Base-by-base conservation (phyloP, 1,140 invertebrate genomes). In the Trichonephila clavipes region DNA sequence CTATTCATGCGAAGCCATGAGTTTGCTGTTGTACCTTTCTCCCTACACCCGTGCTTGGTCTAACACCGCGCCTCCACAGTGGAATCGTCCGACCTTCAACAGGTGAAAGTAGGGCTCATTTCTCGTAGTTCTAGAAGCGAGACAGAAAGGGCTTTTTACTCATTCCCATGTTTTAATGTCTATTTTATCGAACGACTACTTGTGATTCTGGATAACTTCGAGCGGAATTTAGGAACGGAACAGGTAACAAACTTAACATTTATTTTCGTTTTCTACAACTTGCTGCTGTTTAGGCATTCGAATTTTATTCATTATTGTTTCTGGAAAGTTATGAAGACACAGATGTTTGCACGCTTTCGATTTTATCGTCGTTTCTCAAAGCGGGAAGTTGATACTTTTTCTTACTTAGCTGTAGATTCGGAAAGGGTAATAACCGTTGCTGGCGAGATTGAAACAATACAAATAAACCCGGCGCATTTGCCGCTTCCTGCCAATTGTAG, bases 1-100 rank as follows among this genome's bases (percentile, higher is more conserved):
- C 91, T 59, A 87, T 87, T 92, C 91, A 87, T 69, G 91, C 91
- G 91, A 28, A 91, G 90, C 90, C 59, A 21, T 28, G 90, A 90
- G n/a, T 19, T 92, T 85, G 61, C 44, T 66, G 28, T 24, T 90
- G 44, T 90, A 81, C 89, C 91, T 77, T 72, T 77, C 59, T 87
- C 82, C 91, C 83, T 44, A n/a, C 61, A n/a, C 81, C 58, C 34
- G 16, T 34, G 51, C 24, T 85, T 61, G 62, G 34, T 44, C 40
- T 69, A 92, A 69, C 82, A 87, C 34, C 62, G 61, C 19, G 81
- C 91, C n/a, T 44, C 44, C 44, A 16, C 81, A 92, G 44, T 92
- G 81, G 91, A 92, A 51, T 92, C 91, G 82, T 61, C 91, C 91
- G 83, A 92, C 91, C 91, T 92, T 92, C 91, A 91, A 91, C 90